Base-by-base conservation (phyloP, 2,113 vertebrate species). In the Thamnaconus septentrionalis region DNA sequence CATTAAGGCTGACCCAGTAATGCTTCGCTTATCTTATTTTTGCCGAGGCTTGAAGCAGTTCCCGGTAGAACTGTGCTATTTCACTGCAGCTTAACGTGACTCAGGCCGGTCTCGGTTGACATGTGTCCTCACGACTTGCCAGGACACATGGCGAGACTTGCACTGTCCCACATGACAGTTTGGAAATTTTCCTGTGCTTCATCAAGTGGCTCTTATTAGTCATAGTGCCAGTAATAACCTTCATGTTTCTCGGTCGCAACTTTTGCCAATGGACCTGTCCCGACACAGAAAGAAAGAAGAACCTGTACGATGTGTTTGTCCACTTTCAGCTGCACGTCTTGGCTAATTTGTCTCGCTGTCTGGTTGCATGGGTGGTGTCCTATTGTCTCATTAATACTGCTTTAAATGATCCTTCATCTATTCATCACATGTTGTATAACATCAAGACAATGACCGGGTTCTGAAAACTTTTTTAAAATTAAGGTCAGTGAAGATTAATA, bases 1-100 rank as follows among this genome's bases (percentile, higher is more conserved):
- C 39, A 11, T 62, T 59, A 39, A 12, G 52, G 41, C 6, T 77
- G 69, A 73, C 64, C 70, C 41, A 71, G 11, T 73, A 83, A 42
- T 69, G 18, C 46, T 56, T 66, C 10, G 41, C 0, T 55, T 60
- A 45, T 56, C 9, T 9, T 50, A 11, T 5, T 11, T 50, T 50
- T 50, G 6, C 48, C 10, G 48, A n/a, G 0, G 0, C 7, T 44
- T 44, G 50, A 48, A 73, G 45, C 10, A 41, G 44, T 3, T 60
- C 41, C 5, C 18, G 12, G 6, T 51, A 4, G 7, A 1, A 12
- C 41, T 69, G 9, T 18, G 18, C 41, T 43, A 56, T 12, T 60
- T 47, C 42, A 7, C 47, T 18, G 7, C 3, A 46, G 40, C 61
- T 44, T 7, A 49, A n/a, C 5, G 12, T 42, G 18, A 43, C 43